phyloP scores from a whole-genome alignment of 2,113 vertebrate genomes.

The Rhinoptilus africanus region DNA sequence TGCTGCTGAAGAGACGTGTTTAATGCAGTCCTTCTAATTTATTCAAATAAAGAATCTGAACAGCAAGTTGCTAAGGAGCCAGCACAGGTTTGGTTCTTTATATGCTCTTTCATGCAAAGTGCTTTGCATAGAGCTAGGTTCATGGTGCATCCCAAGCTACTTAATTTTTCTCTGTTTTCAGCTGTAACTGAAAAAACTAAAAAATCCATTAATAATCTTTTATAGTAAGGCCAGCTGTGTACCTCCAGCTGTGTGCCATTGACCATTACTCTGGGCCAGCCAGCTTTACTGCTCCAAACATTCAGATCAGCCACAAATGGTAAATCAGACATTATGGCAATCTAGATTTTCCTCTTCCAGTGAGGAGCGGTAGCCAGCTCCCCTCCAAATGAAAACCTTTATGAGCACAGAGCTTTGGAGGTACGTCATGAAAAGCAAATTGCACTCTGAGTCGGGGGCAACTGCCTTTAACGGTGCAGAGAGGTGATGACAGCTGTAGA shows the following conservation, averaged over 20 bases:
- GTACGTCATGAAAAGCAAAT: slow-evolving; percentile 37
- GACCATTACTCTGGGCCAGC: background rate
- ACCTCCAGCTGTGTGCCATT: background rate
- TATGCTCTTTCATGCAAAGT: background rate
- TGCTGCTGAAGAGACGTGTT: background rate
- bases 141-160: background rate
- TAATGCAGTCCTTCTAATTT: background rate
- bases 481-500: slow-evolving; percentile 56
- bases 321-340: slow-evolving; percentile 8
- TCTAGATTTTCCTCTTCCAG: background rate
- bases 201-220: background rate
- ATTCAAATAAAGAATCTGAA: background rate
- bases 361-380: slow-evolving; percentile 32
- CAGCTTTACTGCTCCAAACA: background rate
- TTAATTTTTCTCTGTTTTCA: background rate
- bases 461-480: background rate
- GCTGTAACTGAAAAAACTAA: background rate
- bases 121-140: background rate
- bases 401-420: slow-evolving; percentile 31
- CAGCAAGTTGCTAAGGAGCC: background rate
- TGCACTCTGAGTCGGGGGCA: slow-evolving; percentile 31
- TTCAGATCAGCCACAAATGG: background rate
- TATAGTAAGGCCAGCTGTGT: slow-evolving; percentile 1
- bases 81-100: background rate
- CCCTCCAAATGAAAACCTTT: slow-evolving; percentile 32